Conservation (phyloP, 2,113 vertebrate species). For the Oxygymnocypris stewartii region DNA sequence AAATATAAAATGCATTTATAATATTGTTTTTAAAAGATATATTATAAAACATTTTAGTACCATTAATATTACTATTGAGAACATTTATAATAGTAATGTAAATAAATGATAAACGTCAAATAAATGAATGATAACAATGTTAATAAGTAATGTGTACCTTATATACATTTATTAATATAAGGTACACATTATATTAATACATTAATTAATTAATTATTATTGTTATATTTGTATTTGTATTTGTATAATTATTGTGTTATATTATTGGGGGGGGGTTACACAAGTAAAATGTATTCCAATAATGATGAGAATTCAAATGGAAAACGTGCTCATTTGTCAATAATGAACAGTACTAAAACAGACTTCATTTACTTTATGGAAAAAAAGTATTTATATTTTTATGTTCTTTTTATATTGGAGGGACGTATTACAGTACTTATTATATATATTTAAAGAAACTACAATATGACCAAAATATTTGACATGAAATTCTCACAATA, state of each 20-base stretch:
- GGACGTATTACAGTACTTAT: neutral
- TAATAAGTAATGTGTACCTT: neutral
- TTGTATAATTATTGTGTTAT: no score
- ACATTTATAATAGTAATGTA: neutral
- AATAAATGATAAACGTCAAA: neutral
- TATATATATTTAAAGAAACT: neutral
- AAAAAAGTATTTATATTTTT: neutral
- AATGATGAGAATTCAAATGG: no score
- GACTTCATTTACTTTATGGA: neutral
- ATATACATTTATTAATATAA: neutral
- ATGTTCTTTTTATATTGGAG: neutral
- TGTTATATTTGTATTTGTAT: neutral
- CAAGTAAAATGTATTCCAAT: no score
- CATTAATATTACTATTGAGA: neutral
- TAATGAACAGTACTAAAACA: neutral
- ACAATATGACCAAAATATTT: neutral
- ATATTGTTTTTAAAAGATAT: neutral
- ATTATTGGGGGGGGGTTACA: no score
- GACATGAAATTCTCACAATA: neutral
- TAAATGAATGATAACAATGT: neutral
- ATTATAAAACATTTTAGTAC: neutral
- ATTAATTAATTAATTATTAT: neutral
- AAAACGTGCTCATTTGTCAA: neutral
- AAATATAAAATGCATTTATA: neutral
- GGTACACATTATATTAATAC: no score